Evolutionary conservation across 2,797 vertebrate species (phyloP).

Genomic region (Catharus ustulatus): DNA sequence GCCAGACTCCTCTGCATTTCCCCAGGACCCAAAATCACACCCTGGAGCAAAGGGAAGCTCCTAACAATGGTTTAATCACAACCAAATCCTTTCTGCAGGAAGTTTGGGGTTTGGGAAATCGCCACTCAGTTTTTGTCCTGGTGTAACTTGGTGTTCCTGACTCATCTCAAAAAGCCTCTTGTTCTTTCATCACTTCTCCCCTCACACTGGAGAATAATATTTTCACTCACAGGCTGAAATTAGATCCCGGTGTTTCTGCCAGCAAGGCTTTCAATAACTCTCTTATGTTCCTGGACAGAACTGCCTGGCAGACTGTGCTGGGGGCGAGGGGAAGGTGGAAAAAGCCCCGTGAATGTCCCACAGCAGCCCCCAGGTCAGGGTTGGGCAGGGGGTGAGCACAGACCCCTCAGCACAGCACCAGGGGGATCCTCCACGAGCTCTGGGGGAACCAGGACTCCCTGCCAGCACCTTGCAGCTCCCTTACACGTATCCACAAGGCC

Average conservation of each 20-base stretch:
- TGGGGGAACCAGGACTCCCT: not conserved
- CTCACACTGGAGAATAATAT: slow-evolving; percentile 45
- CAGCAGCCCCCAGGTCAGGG: not conserved
- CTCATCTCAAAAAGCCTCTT: slow-evolving; percentile 65
- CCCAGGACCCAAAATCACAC: not conserved
- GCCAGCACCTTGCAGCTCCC: fast-evolving
- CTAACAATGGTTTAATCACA: not conserved
- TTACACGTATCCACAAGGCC: fast-evolving
- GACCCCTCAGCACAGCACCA: fast-evolving
- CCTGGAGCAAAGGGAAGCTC: not conserved
- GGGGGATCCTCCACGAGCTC: fast-evolving
- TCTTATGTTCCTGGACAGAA: slow-evolving; percentile 36
- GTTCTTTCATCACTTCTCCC: slow-evolving; percentile 80
- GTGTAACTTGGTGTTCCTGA: slow-evolving; percentile 7
- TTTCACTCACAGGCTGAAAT: slow-evolving; percentile 10
- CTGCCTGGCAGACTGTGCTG: not conserved
- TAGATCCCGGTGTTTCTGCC: slow-evolving; percentile 19
- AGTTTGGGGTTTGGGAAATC: not conserved
- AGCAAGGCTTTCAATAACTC: slow-evolving; percentile 73
- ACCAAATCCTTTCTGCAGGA: not conserved
- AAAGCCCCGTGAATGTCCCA: not conserved
- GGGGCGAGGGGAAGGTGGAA: not conserved
- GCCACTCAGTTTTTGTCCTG: not conserved
- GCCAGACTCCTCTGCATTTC: not conserved
- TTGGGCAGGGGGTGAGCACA: fast-evolving